A percentile compares a stretch with the other conserved stretches of the same genome.
phyloP scores from a whole-genome alignment of 2,113 vertebrate species.

The Eublepharis macularius region DNA sequence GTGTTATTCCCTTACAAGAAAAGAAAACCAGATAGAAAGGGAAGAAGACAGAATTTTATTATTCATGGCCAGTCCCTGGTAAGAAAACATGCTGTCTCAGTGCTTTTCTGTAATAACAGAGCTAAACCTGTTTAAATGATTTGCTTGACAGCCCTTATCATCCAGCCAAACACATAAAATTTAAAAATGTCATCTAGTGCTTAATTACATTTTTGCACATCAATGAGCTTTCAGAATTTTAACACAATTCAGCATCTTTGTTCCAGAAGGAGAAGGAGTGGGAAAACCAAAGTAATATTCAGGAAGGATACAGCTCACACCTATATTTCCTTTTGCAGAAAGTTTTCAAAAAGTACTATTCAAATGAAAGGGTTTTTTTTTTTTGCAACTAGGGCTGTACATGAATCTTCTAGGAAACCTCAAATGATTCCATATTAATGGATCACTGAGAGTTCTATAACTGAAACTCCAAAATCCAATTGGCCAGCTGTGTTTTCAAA shows the following conservation, averaged over 20 bases:
- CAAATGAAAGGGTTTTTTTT: background rate
- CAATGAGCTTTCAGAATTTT: conserved; percentile 41
- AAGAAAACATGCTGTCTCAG: conserved; percentile 26
- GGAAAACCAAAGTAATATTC: background rate
- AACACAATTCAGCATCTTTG: conserved; percentile 11
- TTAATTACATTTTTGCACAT: conserved; percentile 32
- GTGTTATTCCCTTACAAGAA: background rate
- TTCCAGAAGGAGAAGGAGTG: background rate
- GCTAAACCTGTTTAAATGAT: background rate
- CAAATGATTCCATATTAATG: too few relatives aligned
- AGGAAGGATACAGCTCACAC: background rate
- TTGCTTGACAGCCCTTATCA: conserved; percentile 27
- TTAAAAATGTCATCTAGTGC: conserved; percentile 43
- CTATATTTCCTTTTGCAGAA: background rate
- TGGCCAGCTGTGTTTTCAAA: too few relatives aligned
- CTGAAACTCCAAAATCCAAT: too few relatives aligned
- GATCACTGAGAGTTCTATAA: too few relatives aligned
- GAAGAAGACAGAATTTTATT: conserved; percentile 21
- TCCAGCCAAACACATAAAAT: conserved; percentile 20
- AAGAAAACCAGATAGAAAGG: conserved; percentile 11
- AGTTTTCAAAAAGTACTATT: background rate
- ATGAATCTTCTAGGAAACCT: background rate
- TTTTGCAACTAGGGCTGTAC: background rate
- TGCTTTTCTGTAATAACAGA: conserved; percentile 22
- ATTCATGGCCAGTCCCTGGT: conserved; percentile 16